A percentile compares a stretch with the other conserved stretches of the same genome.
Evolutionary conservation across 1,140 invertebrate genomes (phyloP).

Genomic region (Hylaeus volcanicus): DNA sequence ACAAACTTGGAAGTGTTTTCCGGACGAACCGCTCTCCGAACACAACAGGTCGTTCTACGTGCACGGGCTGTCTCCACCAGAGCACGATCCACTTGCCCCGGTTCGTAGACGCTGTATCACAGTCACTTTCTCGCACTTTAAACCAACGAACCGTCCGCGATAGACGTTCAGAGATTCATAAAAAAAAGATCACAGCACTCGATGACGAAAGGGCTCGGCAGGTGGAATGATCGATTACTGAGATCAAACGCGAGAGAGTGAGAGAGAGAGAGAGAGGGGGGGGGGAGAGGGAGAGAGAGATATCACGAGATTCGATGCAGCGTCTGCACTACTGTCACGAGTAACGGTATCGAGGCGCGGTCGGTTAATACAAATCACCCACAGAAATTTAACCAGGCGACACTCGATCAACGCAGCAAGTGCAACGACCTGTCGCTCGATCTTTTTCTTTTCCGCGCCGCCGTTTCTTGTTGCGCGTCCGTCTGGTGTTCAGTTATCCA

Average conservation of each 20-base stretch:
- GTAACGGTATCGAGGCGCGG: slow-evolving; percentile 45
- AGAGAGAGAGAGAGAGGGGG: too few species aligned
- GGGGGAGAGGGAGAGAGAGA: background rate
- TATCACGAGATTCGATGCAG: background rate
- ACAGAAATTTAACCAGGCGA: slow-evolving; percentile 12
- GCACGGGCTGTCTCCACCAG: background rate
- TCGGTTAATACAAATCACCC: slow-evolving; percentile 30
- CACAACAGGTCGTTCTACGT: slow-evolving; percentile 14
- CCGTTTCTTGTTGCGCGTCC: background rate
- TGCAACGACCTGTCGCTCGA: slow-evolving; percentile 28
- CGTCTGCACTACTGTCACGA: slow-evolving; percentile 7
- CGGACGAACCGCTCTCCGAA: background rate
- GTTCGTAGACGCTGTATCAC: background rate
- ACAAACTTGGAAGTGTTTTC: background rate
- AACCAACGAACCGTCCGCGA: background rate
- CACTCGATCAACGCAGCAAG: slow-evolving; percentile 10
- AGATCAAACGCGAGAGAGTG: too few species aligned
- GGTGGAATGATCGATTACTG: background rate
- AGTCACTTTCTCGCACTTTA: background rate
- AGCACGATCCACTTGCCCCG: background rate
- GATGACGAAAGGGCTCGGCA: too few species aligned
- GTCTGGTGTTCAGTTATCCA: background rate
- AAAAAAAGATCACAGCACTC: background rate
- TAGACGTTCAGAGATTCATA: too few species aligned
- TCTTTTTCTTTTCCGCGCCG: background rate